Percentiles rank a stretch among this genome's conserved stretches.
Conservation (phyloP, 2,113 vertebrate species). For the Pica pica region DNA sequence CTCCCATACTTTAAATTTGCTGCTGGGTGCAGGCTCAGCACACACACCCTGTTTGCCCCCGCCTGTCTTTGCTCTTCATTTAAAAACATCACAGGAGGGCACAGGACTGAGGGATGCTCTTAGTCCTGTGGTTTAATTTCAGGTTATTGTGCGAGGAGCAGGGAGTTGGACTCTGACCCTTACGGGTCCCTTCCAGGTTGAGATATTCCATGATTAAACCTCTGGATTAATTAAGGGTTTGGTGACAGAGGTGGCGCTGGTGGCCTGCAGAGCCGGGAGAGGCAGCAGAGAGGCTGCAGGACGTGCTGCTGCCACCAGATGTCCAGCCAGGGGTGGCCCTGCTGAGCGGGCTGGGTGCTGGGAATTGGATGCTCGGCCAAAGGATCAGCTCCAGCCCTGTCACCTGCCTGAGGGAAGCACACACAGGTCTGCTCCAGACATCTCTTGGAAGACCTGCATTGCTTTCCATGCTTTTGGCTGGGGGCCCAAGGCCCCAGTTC, state of each 20-base stretch:
- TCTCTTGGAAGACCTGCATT: not conserved
- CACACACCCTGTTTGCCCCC: not conserved
- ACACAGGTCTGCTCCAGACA: not conserved
- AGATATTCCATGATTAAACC: not conserved
- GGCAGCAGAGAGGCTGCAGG: not conserved
- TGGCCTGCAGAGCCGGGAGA: not conserved
- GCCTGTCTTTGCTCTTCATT: not conserved
- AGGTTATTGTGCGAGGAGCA: not conserved
- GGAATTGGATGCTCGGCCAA: not conserved
- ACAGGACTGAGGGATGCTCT: not conserved
- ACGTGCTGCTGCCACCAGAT: not conserved
- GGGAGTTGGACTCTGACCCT: not conserved
- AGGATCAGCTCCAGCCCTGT: not conserved
- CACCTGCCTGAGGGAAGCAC: not conserved
- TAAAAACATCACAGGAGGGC: not conserved
- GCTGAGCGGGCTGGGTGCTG: not conserved
- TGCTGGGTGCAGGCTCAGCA: not conserved
- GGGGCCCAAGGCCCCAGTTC: not conserved
- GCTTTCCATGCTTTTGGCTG: not conserved
- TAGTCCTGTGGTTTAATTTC: not conserved
- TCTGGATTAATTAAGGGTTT: not conserved
- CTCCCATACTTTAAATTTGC: not conserved
- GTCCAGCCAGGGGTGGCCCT: not conserved
- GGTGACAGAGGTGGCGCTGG: not conserved
- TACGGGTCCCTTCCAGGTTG: not conserved